Evolutionary conservation across 30 jellyfish, hydroid and myxozoan genomes (phyloP), one percentile per base, ranked within the genome.

Genomic region (Aurelia aurita): DNA sequence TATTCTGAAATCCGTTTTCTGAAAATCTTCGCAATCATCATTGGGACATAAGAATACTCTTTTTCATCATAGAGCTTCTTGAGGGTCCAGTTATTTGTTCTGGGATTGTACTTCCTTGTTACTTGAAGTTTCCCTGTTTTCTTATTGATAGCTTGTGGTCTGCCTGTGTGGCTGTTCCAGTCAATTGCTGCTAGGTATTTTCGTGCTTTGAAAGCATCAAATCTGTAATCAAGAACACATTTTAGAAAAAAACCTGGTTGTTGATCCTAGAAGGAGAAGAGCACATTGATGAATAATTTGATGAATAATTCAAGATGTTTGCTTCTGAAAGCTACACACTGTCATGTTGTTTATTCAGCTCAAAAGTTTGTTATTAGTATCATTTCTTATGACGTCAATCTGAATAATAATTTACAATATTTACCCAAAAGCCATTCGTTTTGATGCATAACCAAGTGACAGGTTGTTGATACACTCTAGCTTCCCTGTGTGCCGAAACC

Each of bases 401-500:
- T n/a, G n/a, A n/a, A n/a, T n/a, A n/a, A n/a, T n/a, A n/a, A n/a
- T n/a, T n/a, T n/a, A n/a, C n/a, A n/a, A n/a, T n/a, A n/a, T n/a
- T n/a, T n/a, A n/a, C n/a, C n/a, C n/a, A n/a, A n/a, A n/a, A n/a
- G n/a, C n/a, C n/a, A n/a, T n/a, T n/a, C n/a, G n/a, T n/a, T n/a
- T n/a, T n/a, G n/a, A n/a, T n/a, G n/a, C n/a, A n/a, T n/a, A n/a
- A n/a, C n/a, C n/a, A n/a, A n/a, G n/a, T n/a, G n/a, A n/a, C n/a
- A n/a, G n/a, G 68, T 39, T 46, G 46, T 70, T 70, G 82, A 44
- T 7, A 21, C 67, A 19, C 68, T 26, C 82, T 20, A 70, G 66
- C 64, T 70, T 70, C n/a, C 82, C 82, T 18, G 82, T 70, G 82
- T 70, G 82, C n/a, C 82, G 64, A 31, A 70, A 70, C 35, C 21